phyloP scores from a whole-genome alignment of 2,113 vertebrate genomes.

The Alethe castanea region DNA sequence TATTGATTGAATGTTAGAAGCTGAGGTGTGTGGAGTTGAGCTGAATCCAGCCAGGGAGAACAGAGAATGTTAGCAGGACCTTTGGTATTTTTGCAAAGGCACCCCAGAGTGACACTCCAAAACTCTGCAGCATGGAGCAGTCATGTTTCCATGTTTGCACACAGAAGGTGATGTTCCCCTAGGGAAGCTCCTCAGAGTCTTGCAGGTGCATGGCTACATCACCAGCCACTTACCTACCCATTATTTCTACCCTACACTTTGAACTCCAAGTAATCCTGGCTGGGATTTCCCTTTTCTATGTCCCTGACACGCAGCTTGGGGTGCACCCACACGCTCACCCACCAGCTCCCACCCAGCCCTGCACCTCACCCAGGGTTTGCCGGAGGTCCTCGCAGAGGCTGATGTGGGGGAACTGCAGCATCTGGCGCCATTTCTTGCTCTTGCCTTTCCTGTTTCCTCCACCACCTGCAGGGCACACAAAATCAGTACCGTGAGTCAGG shows the following conservation, averaged over 20 bases:
- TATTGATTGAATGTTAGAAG: not conserved
- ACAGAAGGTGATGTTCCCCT: not conserved
- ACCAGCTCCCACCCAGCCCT: fast-evolving
- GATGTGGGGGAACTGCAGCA: slow-evolving; percentile 98
- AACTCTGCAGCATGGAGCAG: not conserved
- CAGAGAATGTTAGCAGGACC: not conserved
- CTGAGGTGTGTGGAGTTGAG: not conserved
- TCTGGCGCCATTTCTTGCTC: slow-evolving; percentile 99
- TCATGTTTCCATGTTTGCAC: not conserved
- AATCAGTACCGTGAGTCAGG: not conserved
- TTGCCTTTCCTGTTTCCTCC: slow-evolving; percentile 96
- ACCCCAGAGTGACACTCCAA: not conserved
- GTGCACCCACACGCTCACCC: not conserved
- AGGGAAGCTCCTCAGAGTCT: not conserved
- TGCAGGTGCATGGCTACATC: not conserved
- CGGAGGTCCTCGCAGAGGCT: slow-evolving; percentile 95
- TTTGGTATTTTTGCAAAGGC: not conserved
- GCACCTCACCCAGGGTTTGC: slow-evolving; percentile 81
- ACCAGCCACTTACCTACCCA: not conserved
- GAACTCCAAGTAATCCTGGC: not conserved
- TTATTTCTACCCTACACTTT: not conserved
- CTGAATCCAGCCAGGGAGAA: not conserved
- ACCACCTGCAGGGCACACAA: slow-evolving; percentile 81
- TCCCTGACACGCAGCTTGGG: not conserved
- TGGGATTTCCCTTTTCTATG: fast-evolving